Conservation (phyloP, 2,797 vertebrate genomes). For the Acestrorhynchus altus region DNA sequence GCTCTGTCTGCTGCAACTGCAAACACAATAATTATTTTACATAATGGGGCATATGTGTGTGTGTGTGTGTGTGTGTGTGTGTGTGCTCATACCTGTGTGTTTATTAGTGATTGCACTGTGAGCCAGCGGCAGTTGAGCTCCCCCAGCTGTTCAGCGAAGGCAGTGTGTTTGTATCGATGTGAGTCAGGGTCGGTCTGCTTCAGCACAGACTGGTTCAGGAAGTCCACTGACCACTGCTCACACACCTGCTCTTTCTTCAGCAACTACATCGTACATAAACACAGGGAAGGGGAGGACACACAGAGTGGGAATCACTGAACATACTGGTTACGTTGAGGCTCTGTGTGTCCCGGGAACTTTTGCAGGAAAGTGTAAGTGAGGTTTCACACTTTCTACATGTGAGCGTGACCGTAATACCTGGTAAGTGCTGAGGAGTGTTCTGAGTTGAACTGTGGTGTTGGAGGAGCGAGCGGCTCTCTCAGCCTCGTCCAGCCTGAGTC, state of each 20-base stretch:
- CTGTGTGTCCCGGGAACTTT: too few species aligned
- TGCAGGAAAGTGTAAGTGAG: too few species aligned
- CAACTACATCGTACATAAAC: conserved; percentile 70
- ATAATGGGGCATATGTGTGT: too few species aligned
- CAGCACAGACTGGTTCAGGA: conserved; percentile 81
- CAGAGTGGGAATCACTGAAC: neutral
- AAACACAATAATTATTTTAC: too few species aligned
- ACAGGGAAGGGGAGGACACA: neutral
- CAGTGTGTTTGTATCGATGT: conserved; percentile 79
- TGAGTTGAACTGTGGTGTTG: conserved; percentile 64
- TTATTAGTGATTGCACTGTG: conserved; percentile 74
- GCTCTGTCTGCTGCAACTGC: conserved; percentile 81
- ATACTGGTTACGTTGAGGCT: too few species aligned
- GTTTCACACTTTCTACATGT: too few species aligned
- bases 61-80: neutral
- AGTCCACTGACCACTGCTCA: conserved; percentile 84
- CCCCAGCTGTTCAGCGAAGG: conserved; percentile 86
- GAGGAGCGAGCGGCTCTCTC: conserved; percentile 41
- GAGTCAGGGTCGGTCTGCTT: conserved; percentile 73
- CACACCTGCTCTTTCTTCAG: conserved; percentile 79
- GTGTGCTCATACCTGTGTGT: conserved; percentile 76
- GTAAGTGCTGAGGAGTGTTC: conserved; percentile 27
- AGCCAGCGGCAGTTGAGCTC: conserved; percentile 83
- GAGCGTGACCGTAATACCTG: neutral
- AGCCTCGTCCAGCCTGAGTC: conserved; percentile 64